Conservation (phyloP, 2,113 vertebrate species). For the Osmerus eperlanus region DNA sequence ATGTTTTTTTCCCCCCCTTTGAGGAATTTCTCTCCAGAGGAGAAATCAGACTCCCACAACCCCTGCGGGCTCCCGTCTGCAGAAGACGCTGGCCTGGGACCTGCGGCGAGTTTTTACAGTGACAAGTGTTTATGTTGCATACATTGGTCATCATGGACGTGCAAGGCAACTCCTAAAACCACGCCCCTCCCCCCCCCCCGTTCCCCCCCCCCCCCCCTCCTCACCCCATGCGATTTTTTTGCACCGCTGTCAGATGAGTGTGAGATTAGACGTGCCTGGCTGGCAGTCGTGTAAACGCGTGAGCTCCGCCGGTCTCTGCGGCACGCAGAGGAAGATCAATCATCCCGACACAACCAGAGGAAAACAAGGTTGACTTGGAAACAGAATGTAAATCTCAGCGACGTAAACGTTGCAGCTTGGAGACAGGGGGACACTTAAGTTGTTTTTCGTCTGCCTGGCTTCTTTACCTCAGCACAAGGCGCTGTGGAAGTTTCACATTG, state of each 20-base stretch:
- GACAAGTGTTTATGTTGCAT: not conserved
- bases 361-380: slow-evolving; percentile 1
- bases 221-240: too few relatives aligned
- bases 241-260: not conserved
- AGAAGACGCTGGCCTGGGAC: not conserved
- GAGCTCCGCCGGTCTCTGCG: not conserved
- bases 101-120: not conserved
- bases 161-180: not conserved
- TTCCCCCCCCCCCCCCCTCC: too few relatives aligned
- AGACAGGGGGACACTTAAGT: slow-evolving; percentile 1
- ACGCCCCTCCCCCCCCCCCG: not conserved
- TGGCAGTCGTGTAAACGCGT: not conserved
- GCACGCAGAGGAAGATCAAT: not conserved
- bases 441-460: not conserved
- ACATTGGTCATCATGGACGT: slow-evolving; percentile 1
- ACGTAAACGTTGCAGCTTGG: not conserved
- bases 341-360: not conserved
- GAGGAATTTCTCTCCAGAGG: not conserved
- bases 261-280: not conserved
- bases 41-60: too few relatives aligned
- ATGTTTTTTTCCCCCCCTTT: not conserved
- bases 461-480: not conserved
- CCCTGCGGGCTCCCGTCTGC: too few relatives aligned
- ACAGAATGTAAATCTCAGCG: not conserved
- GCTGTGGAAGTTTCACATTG: not conserved